Evolutionary conservation across 1,140 invertebrate genomes (phyloP).

Genomic region (Drosophila kikkawai): DNA sequence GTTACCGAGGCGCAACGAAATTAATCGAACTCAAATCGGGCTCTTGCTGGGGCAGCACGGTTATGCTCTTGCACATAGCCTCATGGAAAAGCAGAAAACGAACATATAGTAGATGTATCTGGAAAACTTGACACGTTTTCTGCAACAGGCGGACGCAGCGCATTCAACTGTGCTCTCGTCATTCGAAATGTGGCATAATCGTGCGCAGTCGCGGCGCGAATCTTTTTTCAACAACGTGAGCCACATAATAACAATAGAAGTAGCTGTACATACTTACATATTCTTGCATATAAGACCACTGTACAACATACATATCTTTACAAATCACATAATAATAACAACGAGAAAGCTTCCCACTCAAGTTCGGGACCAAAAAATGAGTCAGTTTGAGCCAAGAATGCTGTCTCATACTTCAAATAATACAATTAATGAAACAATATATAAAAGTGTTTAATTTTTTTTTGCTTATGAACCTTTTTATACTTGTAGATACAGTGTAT

Average conservation of each 20-base stretch:
- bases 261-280: conserved; percentile 43
- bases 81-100: conserved; percentile 6
- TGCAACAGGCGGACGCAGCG: conserved; percentile 57
- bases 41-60: conserved; percentile 25
- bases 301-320: conserved; percentile 7
- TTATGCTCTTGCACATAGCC: conserved; percentile 51
- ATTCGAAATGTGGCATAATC: conserved; percentile 78
- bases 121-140: conserved; percentile 80
- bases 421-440: not conserved
- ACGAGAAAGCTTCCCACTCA: conserved; percentile 63
- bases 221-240: conserved; percentile 72
- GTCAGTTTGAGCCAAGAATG: conserved; percentile 27
- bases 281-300: not conserved
- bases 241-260: conserved; percentile 72
- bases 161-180: conserved; percentile 61
- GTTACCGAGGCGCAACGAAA: conserved; percentile 81
- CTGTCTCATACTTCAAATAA: not conserved
- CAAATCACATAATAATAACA: conserved; percentile 51
- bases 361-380: conserved; percentile 24
- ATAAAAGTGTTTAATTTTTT: not conserved
- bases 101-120: conserved; percentile 58
- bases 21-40: conserved; percentile 70
- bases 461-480: not conserved
- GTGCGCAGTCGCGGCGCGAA: conserved; percentile 78
- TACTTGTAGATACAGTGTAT: not conserved